Evolutionary conservation across 37 sponge, comb jelly and placozoan species (phyloP).

Genomic region (Ephydatia muelleri): DNA sequence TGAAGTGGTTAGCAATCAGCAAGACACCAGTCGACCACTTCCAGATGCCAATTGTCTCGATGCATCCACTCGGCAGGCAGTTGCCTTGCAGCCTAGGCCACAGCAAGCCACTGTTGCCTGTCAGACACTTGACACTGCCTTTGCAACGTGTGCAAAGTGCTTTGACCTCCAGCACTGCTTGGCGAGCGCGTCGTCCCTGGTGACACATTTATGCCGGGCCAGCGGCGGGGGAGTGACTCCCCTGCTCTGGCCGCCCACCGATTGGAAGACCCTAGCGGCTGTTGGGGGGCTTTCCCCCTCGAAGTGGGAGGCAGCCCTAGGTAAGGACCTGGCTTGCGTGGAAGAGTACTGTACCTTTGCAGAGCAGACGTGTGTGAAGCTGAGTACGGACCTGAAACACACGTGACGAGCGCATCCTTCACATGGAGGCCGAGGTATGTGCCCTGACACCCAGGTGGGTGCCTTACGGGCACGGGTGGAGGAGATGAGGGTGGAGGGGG

Average conservation of each 20-base stretch:
- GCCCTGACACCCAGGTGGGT: not conserved
- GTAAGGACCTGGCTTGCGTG: constrained; percentile 4
- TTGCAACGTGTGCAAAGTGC: constrained; percentile 64
- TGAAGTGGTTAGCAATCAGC: not conserved
- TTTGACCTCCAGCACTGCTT: not conserved
- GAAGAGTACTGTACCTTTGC: not conserved
- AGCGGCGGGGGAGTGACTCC: not conserved
- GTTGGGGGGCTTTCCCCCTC: constrained; percentile 10
- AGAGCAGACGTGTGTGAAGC: not conserved
- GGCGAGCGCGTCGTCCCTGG: not conserved
- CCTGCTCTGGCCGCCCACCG: not conserved
- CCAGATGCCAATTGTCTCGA: not conserved
- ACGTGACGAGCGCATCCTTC: not conserved
- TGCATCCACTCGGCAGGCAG: not conserved
- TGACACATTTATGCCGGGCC: not conserved
- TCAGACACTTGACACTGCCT: constrained; percentile 62
- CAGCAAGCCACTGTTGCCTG: constrained; percentile 7
- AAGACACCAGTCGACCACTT: not conserved
- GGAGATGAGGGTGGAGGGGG: constrained; percentile 4
- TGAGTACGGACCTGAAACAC: not conserved
- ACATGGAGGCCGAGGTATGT: not conserved
- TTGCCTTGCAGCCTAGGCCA: not conserved
- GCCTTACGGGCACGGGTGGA: not conserved
- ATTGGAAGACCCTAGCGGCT: constrained; percentile 31
- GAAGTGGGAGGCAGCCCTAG: constrained; percentile 14